phyloP scores from a whole-genome alignment of 1,140 invertebrate species.

The Diabrotica virgifera region DNA sequence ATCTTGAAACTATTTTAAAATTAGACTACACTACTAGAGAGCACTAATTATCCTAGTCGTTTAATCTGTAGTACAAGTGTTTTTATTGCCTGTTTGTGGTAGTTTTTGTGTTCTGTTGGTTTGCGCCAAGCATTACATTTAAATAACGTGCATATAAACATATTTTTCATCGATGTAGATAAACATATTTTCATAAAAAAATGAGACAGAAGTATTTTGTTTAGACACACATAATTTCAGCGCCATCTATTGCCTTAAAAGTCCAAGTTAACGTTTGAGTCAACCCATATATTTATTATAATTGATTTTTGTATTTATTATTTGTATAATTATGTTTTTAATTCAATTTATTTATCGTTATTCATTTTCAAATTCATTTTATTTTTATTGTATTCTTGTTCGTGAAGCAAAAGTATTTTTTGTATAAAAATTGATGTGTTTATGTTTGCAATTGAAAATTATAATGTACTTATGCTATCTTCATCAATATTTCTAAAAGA shows the following conservation, averaged over 20 bases:
- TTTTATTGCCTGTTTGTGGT: too few species aligned
- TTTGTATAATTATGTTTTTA: neutral
- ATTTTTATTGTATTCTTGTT: neutral
- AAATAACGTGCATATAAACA: constrained; percentile 27
- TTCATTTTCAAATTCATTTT: neutral
- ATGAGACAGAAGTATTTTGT: constrained; percentile 46
- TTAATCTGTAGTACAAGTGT: too few species aligned
- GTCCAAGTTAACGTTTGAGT: neutral
- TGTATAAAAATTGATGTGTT: too few species aligned
- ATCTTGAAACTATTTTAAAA: too few species aligned
- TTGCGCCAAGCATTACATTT: neutral
- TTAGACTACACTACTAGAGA: too few species aligned
- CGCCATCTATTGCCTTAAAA: constrained; percentile 46
- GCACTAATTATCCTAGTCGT: too few species aligned
- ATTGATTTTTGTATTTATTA: neutral
- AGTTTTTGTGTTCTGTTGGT: too few species aligned
- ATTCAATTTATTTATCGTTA: neutral
- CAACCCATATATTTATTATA: too few species aligned
- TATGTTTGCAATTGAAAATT: too few species aligned
- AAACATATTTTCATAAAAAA: constrained; percentile 47
- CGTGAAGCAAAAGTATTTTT: too few species aligned
- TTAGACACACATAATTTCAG: constrained; percentile 29
- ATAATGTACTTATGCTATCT: too few species aligned
- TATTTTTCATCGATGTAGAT: constrained; percentile 47
- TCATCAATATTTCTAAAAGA: too few species aligned